Evolutionary conservation across 1,140 invertebrate species (phyloP), one percentile per base, ranked within the genome.

Genomic region (Pseudomyrmex dendroicus): DNA sequence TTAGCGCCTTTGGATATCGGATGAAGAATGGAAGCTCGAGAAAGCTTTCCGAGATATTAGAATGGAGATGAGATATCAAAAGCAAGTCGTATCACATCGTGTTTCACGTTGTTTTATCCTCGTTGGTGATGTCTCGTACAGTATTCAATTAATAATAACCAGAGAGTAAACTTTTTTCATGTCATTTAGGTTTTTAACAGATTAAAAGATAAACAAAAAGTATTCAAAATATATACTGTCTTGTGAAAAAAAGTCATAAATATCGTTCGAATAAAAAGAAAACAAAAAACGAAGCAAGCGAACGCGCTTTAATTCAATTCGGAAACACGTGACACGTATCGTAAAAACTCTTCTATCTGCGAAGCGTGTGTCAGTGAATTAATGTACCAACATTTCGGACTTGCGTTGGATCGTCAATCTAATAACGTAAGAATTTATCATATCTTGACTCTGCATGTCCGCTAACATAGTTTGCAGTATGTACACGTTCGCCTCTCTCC

Each of bases 361-460:
- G 5, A 22, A 20, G 48, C 8, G 15, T 46, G 46, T 35, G 44
- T 50, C 59, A 17, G 54, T 25, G 48, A 52, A 66, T 76, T 76
- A 76, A 50, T 12, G 22, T 20, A 46, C 12, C 61, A 61, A 80
- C 20, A 61, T 72, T 70, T 72, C 7, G 20, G 46, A 54, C 35
- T 68, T 56, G 66, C 20, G n/a, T 72, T 72, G 59, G 66, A 50
- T 80, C 46, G 76, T 50, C 76, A 48, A 78, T 78, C 66, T 80
- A 80, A 80, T 72, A 72, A 80, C 20, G 76, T 80, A 80, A 80
- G 76, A 72, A 80, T 80, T 80, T 80, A 80, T 78, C 76, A 78
- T 20, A 78, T 80, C 76, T 80, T 80, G 76, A 80, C 76, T 80
- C 54, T 61, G 66, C 66, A 59, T 72, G 66, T 72, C 76, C 76